These are phyloP conservation scores for Actinemys pallida DNA, from an alignment of 2,113 vertebrate species.

Conservation along the genomic window DNA sequence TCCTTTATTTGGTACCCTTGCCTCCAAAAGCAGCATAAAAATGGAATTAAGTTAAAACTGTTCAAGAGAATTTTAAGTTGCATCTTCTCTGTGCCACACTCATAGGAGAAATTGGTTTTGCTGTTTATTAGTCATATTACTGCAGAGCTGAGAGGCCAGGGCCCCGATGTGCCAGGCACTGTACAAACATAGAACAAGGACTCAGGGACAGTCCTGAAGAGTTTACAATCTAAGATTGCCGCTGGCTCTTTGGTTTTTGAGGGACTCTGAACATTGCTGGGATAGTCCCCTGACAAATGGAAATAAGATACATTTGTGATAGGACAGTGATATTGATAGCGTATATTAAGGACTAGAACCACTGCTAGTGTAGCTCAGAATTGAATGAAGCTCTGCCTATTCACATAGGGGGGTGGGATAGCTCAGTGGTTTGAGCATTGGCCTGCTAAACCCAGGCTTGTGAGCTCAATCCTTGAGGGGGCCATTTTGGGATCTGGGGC, in stretches of 20 bases:
- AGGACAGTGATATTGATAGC: not conserved
- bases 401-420: not conserved
- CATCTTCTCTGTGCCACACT: not conserved
- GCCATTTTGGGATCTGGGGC: too few species aligned
- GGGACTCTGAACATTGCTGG: not conserved
- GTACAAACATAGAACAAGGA: not conserved
- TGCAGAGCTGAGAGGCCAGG: not conserved
- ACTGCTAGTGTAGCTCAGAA: not conserved
- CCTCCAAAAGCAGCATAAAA: fast-evolving
- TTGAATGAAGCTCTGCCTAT: not conserved
- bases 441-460: too few species aligned
- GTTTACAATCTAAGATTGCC: not conserved
- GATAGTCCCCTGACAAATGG: not conserved
- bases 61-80: not conserved
- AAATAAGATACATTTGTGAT: not conserved
- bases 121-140: not conserved
- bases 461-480: too few species aligned
- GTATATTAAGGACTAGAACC: not conserved
- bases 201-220: not conserved
- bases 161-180: too few species aligned
- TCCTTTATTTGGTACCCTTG: fast-evolving
- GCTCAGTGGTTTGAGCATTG: too few species aligned
- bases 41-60: not conserved
- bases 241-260: not conserved
- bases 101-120: not conserved